Base-by-base conservation (phyloP, 2,888 invertebrate species). In the Eulithis prunata region DNA sequence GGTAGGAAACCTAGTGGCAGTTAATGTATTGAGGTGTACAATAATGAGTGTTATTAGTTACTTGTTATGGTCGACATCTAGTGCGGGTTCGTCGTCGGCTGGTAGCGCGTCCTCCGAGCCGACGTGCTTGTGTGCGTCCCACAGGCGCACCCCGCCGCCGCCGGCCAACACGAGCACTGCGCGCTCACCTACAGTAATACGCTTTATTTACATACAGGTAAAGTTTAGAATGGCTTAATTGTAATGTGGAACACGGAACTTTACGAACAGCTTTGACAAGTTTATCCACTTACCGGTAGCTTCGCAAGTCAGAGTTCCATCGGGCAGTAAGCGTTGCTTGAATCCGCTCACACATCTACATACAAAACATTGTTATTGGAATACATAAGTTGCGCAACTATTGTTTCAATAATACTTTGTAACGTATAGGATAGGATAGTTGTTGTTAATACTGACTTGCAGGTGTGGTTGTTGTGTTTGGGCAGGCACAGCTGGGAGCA, bases 401-500 rank as follows among this genome's bases (percentile, higher is more conserved):
- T 21, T 21, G 21, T 2, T 21, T 21, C 21, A 21, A 21, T 21
- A 21, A 21, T 21, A 21, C 21, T 21, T 2, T 21, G 21, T 21
- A 21, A 21, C n/a, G 6, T 12, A 3, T 47, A 47, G 1, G 8
- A 1, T 14, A 14, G 6, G 14, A 3, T 46, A 8, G 51, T 21
- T 21, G 41, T 3, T 5, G 2, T 3, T 21, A 43, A 43, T 32
- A 81, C 90, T 83, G 70, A 91, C 91, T 91, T 91, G 91, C 92
- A 92, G 13, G 85, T 86, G 79, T 86, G 81, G 79, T 85, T 85
- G 81, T 75, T 77, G 64, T 85, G 87, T 65, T 92, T 92, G 63
- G 74, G 94, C 91, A 95, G 93, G 80, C 97, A 97, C 61, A 95
- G 90, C 85, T 98, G 97, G 21, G 97, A 95, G 82, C 98, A 98